Conservation (phyloP, 2,888 invertebrate species). For the Drymonia ruficornis region DNA sequence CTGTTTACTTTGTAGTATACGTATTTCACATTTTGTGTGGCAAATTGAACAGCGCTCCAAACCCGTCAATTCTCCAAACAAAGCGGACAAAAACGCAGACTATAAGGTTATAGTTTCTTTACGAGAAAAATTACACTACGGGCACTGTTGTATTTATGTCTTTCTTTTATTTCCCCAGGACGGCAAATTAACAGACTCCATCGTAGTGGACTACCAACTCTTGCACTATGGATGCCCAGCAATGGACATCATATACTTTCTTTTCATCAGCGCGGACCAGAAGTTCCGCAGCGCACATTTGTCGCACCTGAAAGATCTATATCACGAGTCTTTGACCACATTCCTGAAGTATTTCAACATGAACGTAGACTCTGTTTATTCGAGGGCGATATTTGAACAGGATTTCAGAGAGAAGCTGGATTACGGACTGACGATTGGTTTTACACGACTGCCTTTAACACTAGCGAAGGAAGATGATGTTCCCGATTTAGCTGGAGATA, state of each 20-base stretch:
- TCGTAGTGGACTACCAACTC: constrained; percentile 52
- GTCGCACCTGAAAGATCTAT: constrained; percentile 42
- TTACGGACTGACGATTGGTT: constrained; percentile 40
- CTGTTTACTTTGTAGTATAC: no score
- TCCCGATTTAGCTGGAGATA: constrained; percentile 28
- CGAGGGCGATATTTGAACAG: constrained; percentile 43
- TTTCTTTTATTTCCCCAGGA: constrained; percentile 35
- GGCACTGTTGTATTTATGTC: no score
- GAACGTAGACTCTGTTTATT: constrained; percentile 40
- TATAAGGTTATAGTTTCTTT: no score
- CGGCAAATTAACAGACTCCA: constrained; percentile 38
- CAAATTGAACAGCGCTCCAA: no score
- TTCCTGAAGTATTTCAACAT: constrained; percentile 47
- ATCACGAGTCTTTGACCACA: constrained; percentile 39
- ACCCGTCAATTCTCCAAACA: no score
- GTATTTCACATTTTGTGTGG: no score
- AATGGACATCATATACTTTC: constrained; percentile 49
- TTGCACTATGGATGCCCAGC: constrained; percentile 46
- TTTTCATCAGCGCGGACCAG: constrained; percentile 47
- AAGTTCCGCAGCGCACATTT: constrained; percentile 47
- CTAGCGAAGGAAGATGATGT: constrained; percentile 39
- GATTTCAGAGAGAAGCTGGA: constrained; percentile 41
- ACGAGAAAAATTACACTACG: no score
- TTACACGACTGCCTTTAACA: constrained; percentile 36
- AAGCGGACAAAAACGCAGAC: no score